Percentiles rank a stretch among this genome's conserved stretches.
phyloP scores from a whole-genome alignment of 2,888 invertebrate genomes.

The Calliopum simillimum region DNA sequence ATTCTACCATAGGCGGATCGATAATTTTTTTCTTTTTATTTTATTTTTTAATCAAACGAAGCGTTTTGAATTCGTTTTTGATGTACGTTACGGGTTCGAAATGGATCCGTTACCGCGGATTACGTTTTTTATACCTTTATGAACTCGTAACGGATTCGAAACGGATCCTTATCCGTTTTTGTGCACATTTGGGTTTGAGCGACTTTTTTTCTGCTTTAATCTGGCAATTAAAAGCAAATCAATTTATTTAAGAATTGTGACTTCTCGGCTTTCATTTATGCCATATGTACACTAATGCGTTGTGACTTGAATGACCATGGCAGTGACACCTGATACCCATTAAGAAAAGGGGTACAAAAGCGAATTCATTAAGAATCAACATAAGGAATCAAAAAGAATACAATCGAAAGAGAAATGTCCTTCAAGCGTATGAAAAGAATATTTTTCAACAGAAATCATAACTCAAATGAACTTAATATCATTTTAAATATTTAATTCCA shows the following conservation, averaged over 20 bases:
- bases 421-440: constrained; percentile 41
- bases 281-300: constrained; percentile 54
- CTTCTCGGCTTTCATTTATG: constrained; percentile 13
- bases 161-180: no score
- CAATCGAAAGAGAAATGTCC: constrained; percentile 35
- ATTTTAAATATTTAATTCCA: constrained; percentile 65
- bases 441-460: constrained; percentile 64
- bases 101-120: no score
- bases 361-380: neutral
- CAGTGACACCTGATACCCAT: constrained; percentile 65
- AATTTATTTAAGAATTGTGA: constrained; percentile 7
- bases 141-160: no score
- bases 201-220: neutral
- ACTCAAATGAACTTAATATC: constrained; percentile 66
- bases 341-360: constrained; percentile 16
- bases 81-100: no score
- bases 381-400: neutral
- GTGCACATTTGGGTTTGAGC: no score
- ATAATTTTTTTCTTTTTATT: no score
- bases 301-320: constrained; percentile 62
- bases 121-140: no score
- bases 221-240: constrained; percentile 4
- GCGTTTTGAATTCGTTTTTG: no score
- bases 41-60: no score
- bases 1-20: no score